Conservation (phyloP, 1,140 invertebrate genomes). For the Drosophila parabipectinata region DNA sequence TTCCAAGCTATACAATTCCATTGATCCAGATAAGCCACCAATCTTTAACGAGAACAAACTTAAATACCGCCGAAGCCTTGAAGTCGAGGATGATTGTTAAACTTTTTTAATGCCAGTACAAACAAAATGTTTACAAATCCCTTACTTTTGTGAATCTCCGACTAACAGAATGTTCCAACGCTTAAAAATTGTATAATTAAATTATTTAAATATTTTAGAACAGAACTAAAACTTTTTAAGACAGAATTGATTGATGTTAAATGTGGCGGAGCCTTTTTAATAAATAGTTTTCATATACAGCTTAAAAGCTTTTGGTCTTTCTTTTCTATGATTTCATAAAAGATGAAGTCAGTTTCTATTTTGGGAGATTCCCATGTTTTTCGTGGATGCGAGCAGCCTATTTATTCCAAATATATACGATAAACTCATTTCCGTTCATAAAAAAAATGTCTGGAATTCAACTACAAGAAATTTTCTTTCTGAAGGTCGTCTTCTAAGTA, state of each 20-base stretch:
- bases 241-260: conserved; percentile 12
- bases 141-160: conserved; percentile 33
- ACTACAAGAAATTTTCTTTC: too few relatives aligned
- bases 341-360: background rate
- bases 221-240: background rate
- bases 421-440: background rate
- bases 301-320: background rate
- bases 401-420: background rate
- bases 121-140: conserved; percentile 22
- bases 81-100: conserved; percentile 34
- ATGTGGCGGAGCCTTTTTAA: conserved; percentile 4
- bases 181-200: conserved; percentile 21
- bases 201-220: conserved; percentile 24
- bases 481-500: too few relatives aligned
- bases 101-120: conserved; percentile 34
- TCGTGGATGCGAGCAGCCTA: background rate
- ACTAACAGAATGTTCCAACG: conserved; percentile 13
- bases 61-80: conserved; percentile 33
- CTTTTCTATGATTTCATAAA: background rate
- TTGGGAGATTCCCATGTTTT: background rate
- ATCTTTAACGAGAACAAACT: conserved; percentile 21
- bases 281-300: conserved; percentile 4
- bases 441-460: too few relatives aligned
- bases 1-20: conserved; percentile 39
- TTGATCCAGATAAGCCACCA: conserved; percentile 29